A percentile compares a stretch with the other conserved stretches of the same genome.
Conservation (phyloP, 2,888 invertebrate genomes). For the Myopa testacea region DNA sequence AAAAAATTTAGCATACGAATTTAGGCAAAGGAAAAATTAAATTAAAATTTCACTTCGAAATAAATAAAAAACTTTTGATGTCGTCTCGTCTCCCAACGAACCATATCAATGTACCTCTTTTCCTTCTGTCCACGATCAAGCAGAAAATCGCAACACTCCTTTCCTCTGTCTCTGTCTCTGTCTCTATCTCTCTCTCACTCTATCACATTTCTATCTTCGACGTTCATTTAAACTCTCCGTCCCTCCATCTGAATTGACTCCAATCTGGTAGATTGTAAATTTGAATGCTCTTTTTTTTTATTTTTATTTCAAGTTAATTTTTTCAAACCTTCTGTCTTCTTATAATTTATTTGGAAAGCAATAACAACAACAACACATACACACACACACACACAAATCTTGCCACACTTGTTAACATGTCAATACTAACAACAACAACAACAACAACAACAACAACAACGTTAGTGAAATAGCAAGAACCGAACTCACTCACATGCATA, state of each 20-base stretch:
- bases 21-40: no score
- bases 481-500: constrained; percentile 10
- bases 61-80: not conserved
- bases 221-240: not conserved
- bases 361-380: not conserved
- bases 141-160: not conserved
- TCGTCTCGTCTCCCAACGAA: not conserved
- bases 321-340: not conserved
- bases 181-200: constrained; percentile 11
- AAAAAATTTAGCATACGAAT: no score
- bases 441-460: constrained; percentile 1
- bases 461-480: not conserved
- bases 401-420: not conserved
- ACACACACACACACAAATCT: not conserved
- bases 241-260: not conserved
- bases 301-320: not conserved
- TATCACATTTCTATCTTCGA: not conserved
- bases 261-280: not conserved
- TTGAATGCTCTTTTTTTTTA: not conserved
- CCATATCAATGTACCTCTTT: no score
- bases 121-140: not conserved
- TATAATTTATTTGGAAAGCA: not conserved
- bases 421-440: not conserved
- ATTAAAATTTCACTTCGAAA: not conserved
- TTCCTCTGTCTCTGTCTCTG: not conserved